A percentile compares a stretch with the other conserved stretches of the same genome.
Conservation (phyloP, 2,888 invertebrate genomes). For the Enoplolaimus lenunculus region DNA sequence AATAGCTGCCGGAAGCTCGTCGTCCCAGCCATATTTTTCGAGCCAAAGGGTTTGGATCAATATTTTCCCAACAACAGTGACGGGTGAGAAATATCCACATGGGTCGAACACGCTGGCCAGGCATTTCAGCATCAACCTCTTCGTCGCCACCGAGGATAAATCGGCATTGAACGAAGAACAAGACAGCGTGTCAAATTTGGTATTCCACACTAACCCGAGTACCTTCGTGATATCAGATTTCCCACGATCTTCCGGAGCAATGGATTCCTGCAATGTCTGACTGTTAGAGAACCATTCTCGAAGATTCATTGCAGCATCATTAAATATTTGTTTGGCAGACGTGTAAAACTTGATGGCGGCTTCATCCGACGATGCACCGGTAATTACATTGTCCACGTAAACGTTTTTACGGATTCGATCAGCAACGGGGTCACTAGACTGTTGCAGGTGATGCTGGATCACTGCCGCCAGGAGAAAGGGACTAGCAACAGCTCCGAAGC, state of each 20-base stretch:
- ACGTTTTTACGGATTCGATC: neutral
- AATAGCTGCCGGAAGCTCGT: neutral
- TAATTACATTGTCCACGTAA: slow-evolving; percentile 27
- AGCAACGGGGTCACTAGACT: neutral
- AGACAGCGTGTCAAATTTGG: neutral
- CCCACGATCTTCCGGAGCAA: neutral
- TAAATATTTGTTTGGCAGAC: neutral
- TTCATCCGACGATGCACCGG: neutral
- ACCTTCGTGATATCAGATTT: neutral
- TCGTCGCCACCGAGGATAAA: neutral
- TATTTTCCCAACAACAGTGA: no score
- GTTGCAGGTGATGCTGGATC: slow-evolving; percentile 21
- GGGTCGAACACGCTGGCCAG: neutral
- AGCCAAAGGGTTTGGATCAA: neutral
- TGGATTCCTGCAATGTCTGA: neutral
- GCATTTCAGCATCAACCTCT: neutral
- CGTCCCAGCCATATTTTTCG: neutral
- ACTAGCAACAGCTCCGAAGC: slow-evolving; percentile 25
- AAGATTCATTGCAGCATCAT: neutral
- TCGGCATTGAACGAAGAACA: neutral
- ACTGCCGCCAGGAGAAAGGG: slow-evolving; percentile 25
- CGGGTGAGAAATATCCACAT: no score
- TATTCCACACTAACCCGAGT: neutral
- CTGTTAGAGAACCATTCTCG: neutral
- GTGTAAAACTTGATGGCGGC: neutral